Conservation (phyloP, 2,797 vertebrate genomes). For the Syngnathus rostellatus region DNA sequence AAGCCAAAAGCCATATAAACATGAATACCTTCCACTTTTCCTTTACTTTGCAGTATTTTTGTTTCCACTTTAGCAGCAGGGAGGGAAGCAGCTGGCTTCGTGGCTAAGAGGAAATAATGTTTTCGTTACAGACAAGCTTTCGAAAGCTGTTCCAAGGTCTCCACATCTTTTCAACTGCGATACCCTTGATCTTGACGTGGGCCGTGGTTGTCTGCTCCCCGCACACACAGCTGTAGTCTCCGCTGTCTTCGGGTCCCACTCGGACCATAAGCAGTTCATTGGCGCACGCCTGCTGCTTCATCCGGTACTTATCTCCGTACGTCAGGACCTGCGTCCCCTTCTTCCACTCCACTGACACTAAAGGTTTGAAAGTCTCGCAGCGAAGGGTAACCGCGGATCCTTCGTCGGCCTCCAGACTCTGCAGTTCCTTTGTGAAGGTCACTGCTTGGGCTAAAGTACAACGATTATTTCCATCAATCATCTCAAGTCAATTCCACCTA, state of each 20-base stretch:
- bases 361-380: slow-evolving; percentile 47
- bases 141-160: neutral
- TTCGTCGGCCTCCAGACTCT: slow-evolving; percentile 54
- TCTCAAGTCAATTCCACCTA: neutral
- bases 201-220: slow-evolving; percentile 60
- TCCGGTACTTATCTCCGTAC: slow-evolving; percentile 58
- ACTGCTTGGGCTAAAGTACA: slow-evolving; percentile 47
- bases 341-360: slow-evolving; percentile 61
- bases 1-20: slow-evolving; percentile 12
- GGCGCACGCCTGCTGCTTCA: slow-evolving; percentile 54
- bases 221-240: slow-evolving; percentile 65
- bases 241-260: slow-evolving; percentile 47
- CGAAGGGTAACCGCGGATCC: slow-evolving; percentile 34
- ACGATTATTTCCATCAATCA: neutral
- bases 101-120: slow-evolving; percentile 32
- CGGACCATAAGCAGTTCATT: slow-evolving; percentile 60
- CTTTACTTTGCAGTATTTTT: slow-evolving; percentile 33
- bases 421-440: slow-evolving; percentile 58
- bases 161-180: neutral
- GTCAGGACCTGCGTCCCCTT: slow-evolving; percentile 56
- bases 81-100: slow-evolving; percentile 23
- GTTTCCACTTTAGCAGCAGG: slow-evolving; percentile 23
- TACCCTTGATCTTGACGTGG: slow-evolving; percentile 36
- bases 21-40: slow-evolving; percentile 38
- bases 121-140: neutral